Evolutionary conservation across 1,140 invertebrate genomes (phyloP).

Genomic region (Magallana ariakensis): DNA sequence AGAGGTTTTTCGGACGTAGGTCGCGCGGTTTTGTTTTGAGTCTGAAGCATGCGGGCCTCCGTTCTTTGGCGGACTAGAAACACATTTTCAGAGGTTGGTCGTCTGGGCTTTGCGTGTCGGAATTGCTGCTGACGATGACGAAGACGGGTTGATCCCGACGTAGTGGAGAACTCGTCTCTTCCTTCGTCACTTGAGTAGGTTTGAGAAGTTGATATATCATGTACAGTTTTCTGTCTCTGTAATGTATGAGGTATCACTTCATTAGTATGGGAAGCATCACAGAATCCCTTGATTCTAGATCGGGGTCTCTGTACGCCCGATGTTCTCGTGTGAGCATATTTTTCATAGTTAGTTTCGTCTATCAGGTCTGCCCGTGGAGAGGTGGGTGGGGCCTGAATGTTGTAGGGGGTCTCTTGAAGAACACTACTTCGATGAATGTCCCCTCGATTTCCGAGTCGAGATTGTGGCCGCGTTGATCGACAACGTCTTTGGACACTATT

Average conservation of each 20-base stretch:
- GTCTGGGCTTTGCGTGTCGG: conserved; percentile 40
- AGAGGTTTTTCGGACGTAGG: conserved; percentile 57
- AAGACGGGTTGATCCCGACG: conserved; percentile 23
- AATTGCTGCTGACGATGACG: conserved; percentile 53
- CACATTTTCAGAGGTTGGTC: conserved; percentile 59
- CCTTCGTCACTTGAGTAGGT: conserved; percentile 42
- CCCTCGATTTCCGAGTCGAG: conserved; percentile 48
- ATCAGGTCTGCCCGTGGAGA: conserved; percentile 35
- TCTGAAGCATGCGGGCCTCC: conserved; percentile 41
- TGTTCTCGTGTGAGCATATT: conserved; percentile 47
- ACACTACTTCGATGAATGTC: conserved; percentile 16
- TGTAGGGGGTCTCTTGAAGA: conserved; percentile 52
- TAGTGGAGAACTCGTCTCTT: conserved; percentile 29
- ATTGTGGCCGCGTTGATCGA: conserved; percentile 46
- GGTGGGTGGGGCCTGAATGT: conserved; percentile 45
- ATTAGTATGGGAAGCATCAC: conserved; percentile 36
- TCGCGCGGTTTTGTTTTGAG: conserved; percentile 43
- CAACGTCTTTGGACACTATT: conserved; percentile 43
- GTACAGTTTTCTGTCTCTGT: conserved; percentile 36
- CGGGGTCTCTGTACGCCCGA: conserved; percentile 28
- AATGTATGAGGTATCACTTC: conserved; percentile 3
- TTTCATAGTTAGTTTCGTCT: conserved; percentile 47
- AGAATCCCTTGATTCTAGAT: conserved; percentile 46
- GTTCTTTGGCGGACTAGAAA: conserved; percentile 57
- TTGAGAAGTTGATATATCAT: conserved; percentile 37